A percentile compares a stretch with the other conserved stretches of the same genome.
Conservation (phyloP, 2,797 vertebrate species). For the Anniella stebbinsi region DNA sequence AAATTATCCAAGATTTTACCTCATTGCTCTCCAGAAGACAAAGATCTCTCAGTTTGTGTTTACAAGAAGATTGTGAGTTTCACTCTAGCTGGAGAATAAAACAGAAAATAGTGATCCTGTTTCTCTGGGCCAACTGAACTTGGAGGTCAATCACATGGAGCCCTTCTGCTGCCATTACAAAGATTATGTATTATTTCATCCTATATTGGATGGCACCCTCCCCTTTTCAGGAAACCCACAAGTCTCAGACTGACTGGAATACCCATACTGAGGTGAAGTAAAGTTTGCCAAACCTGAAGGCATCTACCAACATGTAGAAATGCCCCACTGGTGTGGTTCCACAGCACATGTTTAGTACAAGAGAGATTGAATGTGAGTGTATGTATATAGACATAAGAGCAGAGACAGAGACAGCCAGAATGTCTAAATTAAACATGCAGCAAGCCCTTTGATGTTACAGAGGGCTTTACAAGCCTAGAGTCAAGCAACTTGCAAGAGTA, state of each 20-base stretch:
- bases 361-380: not conserved
- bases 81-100: constrained; percentile 70
- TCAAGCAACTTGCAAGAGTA: not conserved
- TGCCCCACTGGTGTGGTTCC: not conserved
- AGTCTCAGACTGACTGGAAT: not conserved
- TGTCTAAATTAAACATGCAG: not conserved
- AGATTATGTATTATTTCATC: constrained; percentile 19
- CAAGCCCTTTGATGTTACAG: not conserved
- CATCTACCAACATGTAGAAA: not conserved
- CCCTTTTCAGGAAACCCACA: not conserved
- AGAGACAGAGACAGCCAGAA: not conserved
- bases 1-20: constrained; percentile 70
- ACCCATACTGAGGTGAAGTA: not conserved
- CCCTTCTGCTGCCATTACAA: constrained; percentile 3
- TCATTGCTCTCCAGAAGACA: constrained; percentile 76
- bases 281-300: not conserved
- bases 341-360: not conserved
- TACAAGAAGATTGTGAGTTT: constrained; percentile 74
- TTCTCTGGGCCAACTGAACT: constrained; percentile 41
- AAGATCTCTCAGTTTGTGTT: constrained; percentile 77
- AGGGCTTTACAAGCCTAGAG: not conserved
- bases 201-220: constrained; percentile 5
- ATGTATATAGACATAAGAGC: too few species aligned
- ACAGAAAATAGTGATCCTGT: constrained; percentile 58
- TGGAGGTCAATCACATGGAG: constrained; percentile 31